Base-by-base conservation (phyloP, 2,888 invertebrate species). In the Pollenia labialis region DNA sequence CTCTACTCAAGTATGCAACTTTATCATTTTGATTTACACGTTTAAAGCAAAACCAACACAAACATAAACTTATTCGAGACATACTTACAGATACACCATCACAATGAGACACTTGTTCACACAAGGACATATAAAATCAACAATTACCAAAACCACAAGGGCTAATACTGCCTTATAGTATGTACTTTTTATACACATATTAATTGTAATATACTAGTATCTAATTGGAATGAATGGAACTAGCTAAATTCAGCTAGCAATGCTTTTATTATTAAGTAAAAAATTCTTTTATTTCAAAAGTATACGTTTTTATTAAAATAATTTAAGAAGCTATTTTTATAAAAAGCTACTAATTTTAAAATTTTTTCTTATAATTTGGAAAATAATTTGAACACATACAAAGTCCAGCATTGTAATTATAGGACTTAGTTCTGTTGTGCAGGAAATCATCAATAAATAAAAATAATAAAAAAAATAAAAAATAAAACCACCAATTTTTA, bases 21-120 rank as follows among this genome's bases (percentile, higher is more conserved):
- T 91, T 92, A 91, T 91, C 92, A 92, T 92, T 91, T 91, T 91
- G 92, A 91, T 91, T 92, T 91, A 92, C 90, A 90, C 90, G 91
- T 90, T 90, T 64, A 62, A 42, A 12, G 32, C 50, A 54, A 42
- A 10, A 71, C 44, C 44, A 56, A 23, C 58, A 23, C 56, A 74
- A 54, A 64, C n/a, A 14, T 10, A 79, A 32, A 7, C 52, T 12
- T 4, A 11, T 10, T 52, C 16, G 3, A 4, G 16, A 23, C 46
- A 46, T 44, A 68, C 14, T 42, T 52, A 18, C n/a, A 68, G 12
- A 46, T 8, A 42, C 58, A 10, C 18, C 23, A 72, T 32, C 3
- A 8, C 8, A 6, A n/a, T 60, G 46, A 12, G 48, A 46, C n/a
- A 54, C 44, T 77, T 77, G 23, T n/a, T 76, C 44, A 23, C 66